Evolutionary conservation across 1,140 invertebrate genomes (phyloP).

Genomic region (Elymnias hypermnestra): DNA sequence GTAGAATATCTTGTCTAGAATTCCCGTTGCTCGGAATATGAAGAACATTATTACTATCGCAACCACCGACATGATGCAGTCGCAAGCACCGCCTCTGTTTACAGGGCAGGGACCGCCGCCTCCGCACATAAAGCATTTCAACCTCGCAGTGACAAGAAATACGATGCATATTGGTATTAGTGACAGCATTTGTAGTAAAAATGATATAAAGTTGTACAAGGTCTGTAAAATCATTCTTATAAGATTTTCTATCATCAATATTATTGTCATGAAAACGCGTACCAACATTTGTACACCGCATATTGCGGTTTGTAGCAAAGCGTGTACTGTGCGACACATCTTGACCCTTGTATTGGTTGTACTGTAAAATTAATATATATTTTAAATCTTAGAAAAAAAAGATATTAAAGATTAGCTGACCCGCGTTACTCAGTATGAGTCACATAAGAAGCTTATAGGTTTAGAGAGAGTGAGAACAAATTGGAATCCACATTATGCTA

Average conservation of each 20-base stretch:
- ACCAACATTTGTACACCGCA: conserved; percentile 57
- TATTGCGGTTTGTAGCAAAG: conserved; percentile 42
- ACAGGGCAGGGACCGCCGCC: conserved; percentile 46
- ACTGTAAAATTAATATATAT: no score
- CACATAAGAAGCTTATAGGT: no score
- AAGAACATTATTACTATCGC: conserved; percentile 50
- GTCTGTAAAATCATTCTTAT: conserved; percentile 57
- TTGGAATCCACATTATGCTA: no score
- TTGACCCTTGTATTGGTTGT: conserved; percentile 16
- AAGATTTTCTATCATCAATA: conserved; percentile 59
- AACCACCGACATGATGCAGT: conserved; percentile 47
- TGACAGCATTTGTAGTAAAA: conserved; percentile 54
- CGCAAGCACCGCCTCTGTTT: conserved; percentile 41
- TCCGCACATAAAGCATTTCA: conserved; percentile 56
- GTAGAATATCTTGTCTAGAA: conserved; percentile 55
- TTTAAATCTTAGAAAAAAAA: no score
- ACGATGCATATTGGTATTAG: conserved; percentile 55
- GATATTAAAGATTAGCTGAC: no score
- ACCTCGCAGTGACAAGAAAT: conserved; percentile 44
- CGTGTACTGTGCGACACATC: conserved; percentile 58
- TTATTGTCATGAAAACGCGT: conserved; percentile 54
- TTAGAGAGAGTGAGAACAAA: no score
- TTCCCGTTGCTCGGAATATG: conserved; percentile 51
- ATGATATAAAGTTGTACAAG: conserved; percentile 60
- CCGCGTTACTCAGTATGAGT: no score